These are phyloP conservation scores for Rallus crepitans DNA, from an alignment of 2,797 vertebrate species.

Conservation along the genomic window DNA sequence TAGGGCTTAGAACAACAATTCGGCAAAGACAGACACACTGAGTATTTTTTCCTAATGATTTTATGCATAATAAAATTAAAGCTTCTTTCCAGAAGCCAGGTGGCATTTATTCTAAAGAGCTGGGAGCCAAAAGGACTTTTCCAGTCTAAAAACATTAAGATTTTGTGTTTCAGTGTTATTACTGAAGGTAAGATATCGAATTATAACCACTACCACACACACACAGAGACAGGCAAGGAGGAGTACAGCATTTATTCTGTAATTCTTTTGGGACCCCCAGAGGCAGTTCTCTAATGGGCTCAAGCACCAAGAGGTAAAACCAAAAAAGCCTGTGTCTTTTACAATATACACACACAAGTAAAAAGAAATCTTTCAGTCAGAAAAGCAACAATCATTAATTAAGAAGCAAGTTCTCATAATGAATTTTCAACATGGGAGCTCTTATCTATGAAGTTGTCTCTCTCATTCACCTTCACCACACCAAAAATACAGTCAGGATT, in stretches of 20 bases:
- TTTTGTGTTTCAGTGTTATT: neutral
- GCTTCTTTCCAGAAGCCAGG: slow-evolving; percentile 24
- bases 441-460: neutral
- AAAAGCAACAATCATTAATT: neutral
- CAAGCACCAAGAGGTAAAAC: neutral
- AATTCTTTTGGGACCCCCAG: neutral
- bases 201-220: neutral
- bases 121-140: neutral
- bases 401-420: neutral
- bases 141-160: neutral
- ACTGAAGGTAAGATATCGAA: slow-evolving; percentile 2
- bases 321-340: neutral
- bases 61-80: slow-evolving; percentile 52
- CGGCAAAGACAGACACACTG: neutral
- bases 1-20: slow-evolving; percentile 57
- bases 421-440: neutral
- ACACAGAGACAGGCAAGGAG: neutral
- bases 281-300: neutral
- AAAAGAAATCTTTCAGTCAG: neutral
- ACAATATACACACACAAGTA: neutral
- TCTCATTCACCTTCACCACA: neutral
- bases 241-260: neutral
- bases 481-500: neutral
- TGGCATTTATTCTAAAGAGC: slow-evolving; percentile 13
- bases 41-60: slow-evolving; percentile 31